Percentiles rank a stretch among this genome's conserved stretches.
Evolutionary conservation across 2,113 vertebrate species (phyloP).

Genomic region (Carassius auratus): DNA sequence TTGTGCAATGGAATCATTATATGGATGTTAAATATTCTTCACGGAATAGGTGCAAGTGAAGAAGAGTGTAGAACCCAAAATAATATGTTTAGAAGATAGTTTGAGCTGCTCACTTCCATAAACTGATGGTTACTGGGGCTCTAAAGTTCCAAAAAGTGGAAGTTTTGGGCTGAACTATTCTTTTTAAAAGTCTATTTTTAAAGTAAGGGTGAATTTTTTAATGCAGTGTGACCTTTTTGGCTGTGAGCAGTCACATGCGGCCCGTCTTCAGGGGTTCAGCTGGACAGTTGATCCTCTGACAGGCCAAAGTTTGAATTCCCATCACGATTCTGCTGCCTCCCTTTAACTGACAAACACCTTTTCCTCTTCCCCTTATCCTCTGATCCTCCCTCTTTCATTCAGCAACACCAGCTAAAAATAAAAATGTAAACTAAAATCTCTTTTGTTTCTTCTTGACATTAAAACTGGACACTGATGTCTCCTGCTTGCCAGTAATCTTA

Average conservation of each 20-base stretch:
- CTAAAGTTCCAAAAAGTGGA: background rate
- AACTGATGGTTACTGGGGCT: background rate
- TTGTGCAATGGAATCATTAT: no score
- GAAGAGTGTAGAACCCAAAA: background rate
- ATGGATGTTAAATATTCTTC: no score
- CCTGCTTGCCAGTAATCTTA: background rate
- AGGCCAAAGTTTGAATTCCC: conserved; percentile 22
- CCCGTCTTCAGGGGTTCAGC: background rate
- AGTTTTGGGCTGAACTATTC: background rate
- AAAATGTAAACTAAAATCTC: background rate
- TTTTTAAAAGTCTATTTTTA: background rate
- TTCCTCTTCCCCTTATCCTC: conserved; percentile 3
- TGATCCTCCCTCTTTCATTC: conserved; percentile 16
- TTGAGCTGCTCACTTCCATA: background rate
- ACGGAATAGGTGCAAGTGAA: no score
- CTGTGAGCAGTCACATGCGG: background rate
- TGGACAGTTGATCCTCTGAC: conserved; percentile 34
- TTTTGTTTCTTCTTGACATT: conserved; percentile 4
- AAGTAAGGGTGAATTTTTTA: background rate
- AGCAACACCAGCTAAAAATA: background rate
- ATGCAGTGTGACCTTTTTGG: background rate
- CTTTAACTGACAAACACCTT: conserved; percentile 24
- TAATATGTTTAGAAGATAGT: background rate
- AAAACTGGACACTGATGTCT: conserved; percentile 8
- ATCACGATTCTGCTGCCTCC: background rate